Evolutionary conservation across 1,140 invertebrate genomes (phyloP).

Genomic region (Cydia splendana): DNA sequence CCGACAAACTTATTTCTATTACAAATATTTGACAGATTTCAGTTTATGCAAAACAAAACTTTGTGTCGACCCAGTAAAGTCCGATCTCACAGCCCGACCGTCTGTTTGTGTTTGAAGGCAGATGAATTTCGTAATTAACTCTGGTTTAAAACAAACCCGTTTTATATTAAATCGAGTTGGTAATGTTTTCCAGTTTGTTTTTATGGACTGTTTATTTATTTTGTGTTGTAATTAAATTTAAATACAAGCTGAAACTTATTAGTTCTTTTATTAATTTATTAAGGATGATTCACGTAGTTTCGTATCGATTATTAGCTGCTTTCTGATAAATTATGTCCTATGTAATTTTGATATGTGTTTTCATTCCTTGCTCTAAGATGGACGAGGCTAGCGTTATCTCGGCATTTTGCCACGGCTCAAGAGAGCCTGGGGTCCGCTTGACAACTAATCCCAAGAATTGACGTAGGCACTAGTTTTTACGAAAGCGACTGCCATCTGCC

Average conservation of each 20-base stretch:
- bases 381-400: no score
- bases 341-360: background rate
- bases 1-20: slow-evolving; percentile 24
- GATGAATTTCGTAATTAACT: slow-evolving; percentile 30
- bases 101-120: slow-evolving; percentile 24
- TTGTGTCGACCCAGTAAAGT: background rate
- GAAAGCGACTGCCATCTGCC: no score
- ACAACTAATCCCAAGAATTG: no score
- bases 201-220: background rate
- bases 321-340: no score
- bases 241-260: background rate
- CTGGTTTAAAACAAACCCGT: slow-evolving; percentile 21
- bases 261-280: no score
- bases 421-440: no score
- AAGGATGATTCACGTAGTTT: no score
- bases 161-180: slow-evolving; percentile 23
- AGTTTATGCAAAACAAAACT: background rate
- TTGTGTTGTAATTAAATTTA: background rate
- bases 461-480: no score
- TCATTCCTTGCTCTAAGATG: no score
- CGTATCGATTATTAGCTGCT: no score
- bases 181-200: background rate
- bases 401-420: no score
- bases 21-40: slow-evolving; percentile 21
- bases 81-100: background rate